Base-by-base conservation (phyloP, 2,888 invertebrate species). In the Eupsilia transversa region DNA sequence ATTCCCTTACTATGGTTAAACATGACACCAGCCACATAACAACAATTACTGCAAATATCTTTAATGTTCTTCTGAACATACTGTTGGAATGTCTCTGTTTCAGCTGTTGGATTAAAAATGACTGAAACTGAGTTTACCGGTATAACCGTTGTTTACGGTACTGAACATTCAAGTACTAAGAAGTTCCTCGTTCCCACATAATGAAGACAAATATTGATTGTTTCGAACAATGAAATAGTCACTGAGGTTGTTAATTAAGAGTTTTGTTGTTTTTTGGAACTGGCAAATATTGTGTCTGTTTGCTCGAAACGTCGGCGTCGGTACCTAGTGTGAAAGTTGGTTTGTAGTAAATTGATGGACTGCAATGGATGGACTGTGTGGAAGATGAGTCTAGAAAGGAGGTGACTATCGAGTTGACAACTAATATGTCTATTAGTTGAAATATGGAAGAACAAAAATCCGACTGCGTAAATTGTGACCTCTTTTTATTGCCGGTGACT, bases 1-100 rank as follows among this genome's bases (percentile, higher is more conserved):
- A 88, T 66, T 93, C 88, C 30, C 79, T 89, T 3, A 89, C 61
- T 30, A 93, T 87, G 3, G 91, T 89, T 23, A 92, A 57, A 38
- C 92, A 77, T 0, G 92, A 90, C 17, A 92, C 87, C 7, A 90
- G 17, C 94, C 93, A 94, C 73, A 93, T 85, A 0, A 88, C 27
- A 7, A 89, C 64, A 3, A 92, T 23, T 0, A 91, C n/a, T 7
- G 72, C 38, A 9, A 94, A 80, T 46, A 87, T 23, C 59, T 89
- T 88, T 0, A 87, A 1, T 7, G 80, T 49, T 63, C 82, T 89
- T 54, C 67, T 84, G 0, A 87, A 67, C 84, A 88, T 85, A 43
- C 33, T 79, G 30, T 30, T 49, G 30, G 54, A 56, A 38, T 52
- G 57, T 74, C 54, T 67, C 72, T 56, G 23, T 59, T 65, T 54